Evolutionary conservation across 2,888 invertebrate genomes (phyloP), one percentile per base, ranked within the genome.

Genomic region (Drosophila neonasuta): DNA sequence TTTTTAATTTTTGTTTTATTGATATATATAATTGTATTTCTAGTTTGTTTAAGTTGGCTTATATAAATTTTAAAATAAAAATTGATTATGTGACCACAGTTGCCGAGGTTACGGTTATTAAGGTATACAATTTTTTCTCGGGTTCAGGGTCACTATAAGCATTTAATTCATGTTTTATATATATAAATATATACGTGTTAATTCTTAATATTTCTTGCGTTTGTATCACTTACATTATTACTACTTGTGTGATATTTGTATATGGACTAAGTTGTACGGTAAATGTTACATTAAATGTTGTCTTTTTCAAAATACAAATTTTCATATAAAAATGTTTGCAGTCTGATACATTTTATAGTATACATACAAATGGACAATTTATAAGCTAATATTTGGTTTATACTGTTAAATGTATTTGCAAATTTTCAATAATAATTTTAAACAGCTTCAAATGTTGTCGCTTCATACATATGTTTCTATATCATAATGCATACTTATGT

Each of bases 291-390:
- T 39, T 39, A 13, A 41, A 41, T 41, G 39, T 41, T 41, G 15
- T 15, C 13, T 15, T 41, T 41, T 41, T 3, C 7, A 36, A 36
- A 36, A 36, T 36, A 36, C 13, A 41, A 41, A 36, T 36, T 5
- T 2, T n/a, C 4, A 5, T 36, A n/a, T 36, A 36, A 10, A 36
- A 11, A 36, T n/a, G 6, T 9, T 64, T 65, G 65, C 56, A 66
- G 55, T 50, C 39, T 66, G 45, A 55, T 54, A 32, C 34, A 48
- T 10, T 6, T 50, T 45, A 7, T 13, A 44, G 1, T 36, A 36
- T 36, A n/a, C 2, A n/a, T n/a, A 36, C 20, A 0, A 20, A 20
- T 20, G 20, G 20, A 20, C 20, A 20, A 20, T 20, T 36, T 6
- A 36, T 36, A 36, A 6, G 11, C 11, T 34, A 34, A 34, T 34